Base-by-base conservation (phyloP, 1,140 invertebrate species). In the Nomia melanderi region DNA sequence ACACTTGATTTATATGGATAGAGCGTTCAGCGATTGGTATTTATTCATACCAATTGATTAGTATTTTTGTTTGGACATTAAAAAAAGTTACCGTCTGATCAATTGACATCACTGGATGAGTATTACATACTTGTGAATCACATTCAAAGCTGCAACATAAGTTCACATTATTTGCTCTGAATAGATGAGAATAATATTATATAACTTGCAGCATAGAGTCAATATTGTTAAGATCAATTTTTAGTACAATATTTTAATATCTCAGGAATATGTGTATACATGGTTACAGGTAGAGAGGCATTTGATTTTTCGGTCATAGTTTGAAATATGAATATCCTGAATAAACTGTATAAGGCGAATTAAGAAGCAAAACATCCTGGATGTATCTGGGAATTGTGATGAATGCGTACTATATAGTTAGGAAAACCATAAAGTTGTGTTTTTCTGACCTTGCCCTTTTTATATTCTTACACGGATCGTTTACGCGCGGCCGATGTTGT, bases 161-260 rank as follows among this genome's bases (percentile, higher is more conserved):
- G 29, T 31, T n/a, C 36, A 67, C 36, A 66, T 73, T 65, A 65
- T 44, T 73, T 54, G 69, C 54, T 71, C 57, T 56, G 54, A 67
- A 39, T 71, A 64, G 47, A 69, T 53, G 41, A 74, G 59, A 59
- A 41, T 78, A 59, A 73, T 64, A 33, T 67, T 50, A 31, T 53
- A 75, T 75, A 69, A 62, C 44, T 76, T 53, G 56, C 59, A 59
- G 64, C 54, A 17, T 63, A 59, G 73, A 54, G 54, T 67, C 36
- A 54, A 53, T 57, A 65, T 27, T 57, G 12, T 71, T 69, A 79
- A 72, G 33, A 71, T 64, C 53, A 47, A 66, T 79, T 66, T 65
- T 81, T 47, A 73, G 69, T 83, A 79, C 66, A 83, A 84, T 57
- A 79, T 44, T 82, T 79, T 83, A 66, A 83, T 70, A 83, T 83